Base-by-base conservation (phyloP, 2,113 vertebrate species). In the Clarias gariepinus region DNA sequence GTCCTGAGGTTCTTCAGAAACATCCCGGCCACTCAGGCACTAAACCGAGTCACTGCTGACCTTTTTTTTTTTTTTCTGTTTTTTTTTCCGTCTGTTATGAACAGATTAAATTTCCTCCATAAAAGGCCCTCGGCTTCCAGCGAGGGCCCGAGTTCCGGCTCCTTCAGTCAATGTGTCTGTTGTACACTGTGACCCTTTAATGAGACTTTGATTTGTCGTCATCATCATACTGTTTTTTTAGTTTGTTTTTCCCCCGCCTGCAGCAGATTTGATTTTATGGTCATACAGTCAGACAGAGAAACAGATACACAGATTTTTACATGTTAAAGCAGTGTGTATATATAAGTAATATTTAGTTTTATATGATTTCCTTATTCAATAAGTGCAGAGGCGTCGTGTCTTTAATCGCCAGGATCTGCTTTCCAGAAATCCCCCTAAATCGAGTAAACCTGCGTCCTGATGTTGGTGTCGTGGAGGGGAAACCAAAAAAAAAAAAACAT, bases 111-210 rank as follows among this genome's bases (percentile, higher is more conserved):
- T 81, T 61, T 36, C 57, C 25, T 21, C 61, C 47, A 25, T 36
- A 60, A 64, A 61, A 76, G 63, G 68, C 60, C 30, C 76, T 61
- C 18, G 52, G 83, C 74, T 81, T 82, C 81, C 68, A 78, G 18
- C 52, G 6, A 58, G 52, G 53, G 85, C 73, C 82, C 28, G 18
- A 63, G 83, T 47, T 47, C 47, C 47, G 55, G 74, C 33, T 47
- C 47, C 81, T 71, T 83, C 61, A 28, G 76, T 87, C 82, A 68
- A 55, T 73, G 86, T 71, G 86, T 69, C 55, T 84, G 78, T 88
- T 86, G 86, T 78, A 66, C 52, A 79, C 83, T n/a, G 41, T 8
- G 71, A 81, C 83, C 55, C 55, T 25, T 78, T 78, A 76, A 76
- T 23, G 73, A 53, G 41, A 12, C 73, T 53, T 36, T 47, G 28